Evolutionary conservation across 1,140 invertebrate species (phyloP).

Genomic region (Caenorhabditis tropicalis): DNA sequence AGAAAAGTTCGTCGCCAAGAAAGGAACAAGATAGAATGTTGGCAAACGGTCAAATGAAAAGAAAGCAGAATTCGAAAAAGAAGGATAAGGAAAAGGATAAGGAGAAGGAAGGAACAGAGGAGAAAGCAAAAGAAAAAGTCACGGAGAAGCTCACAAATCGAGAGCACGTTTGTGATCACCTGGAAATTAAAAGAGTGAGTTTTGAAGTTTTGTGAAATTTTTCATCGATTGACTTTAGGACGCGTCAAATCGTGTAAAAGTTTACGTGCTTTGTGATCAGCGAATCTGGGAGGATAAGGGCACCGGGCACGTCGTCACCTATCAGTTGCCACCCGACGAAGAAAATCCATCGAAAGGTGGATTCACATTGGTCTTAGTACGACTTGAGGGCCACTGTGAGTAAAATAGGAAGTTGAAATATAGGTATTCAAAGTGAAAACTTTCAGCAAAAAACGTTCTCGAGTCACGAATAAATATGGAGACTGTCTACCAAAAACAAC

Average conservation of each 20-base stretch:
- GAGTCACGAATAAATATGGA: slow-evolving; percentile 67
- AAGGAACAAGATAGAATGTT: background rate
- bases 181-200: slow-evolving; percentile 23
- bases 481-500: slow-evolving; percentile 71
- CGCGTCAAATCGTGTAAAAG: slow-evolving; percentile 66
- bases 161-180: slow-evolving; percentile 23
- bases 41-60: background rate
- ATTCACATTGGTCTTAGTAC: slow-evolving; percentile 57
- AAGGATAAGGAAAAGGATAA: background rate
- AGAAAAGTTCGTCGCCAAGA: background rate
- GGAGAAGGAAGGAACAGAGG: background rate
- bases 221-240: slow-evolving; percentile 48
- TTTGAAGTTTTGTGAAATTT: background rate
- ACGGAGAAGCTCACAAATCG: background rate
- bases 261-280: slow-evolving; percentile 71
- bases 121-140: background rate
- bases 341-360: slow-evolving; percentile 19
- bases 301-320: slow-evolving; percentile 70
- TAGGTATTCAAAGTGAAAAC: slow-evolving; percentile 25
- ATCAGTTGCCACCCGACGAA: slow-evolving; percentile 55
- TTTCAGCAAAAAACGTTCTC: slow-evolving; percentile 67
- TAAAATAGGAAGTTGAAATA: background rate
- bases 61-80: background rate
- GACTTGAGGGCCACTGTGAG: slow-evolving; percentile 61
- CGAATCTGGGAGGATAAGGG: slow-evolving; percentile 68